Evolutionary conservation across 2,888 invertebrate species (phyloP).

Genomic region (Therioaphis trifolii): DNA sequence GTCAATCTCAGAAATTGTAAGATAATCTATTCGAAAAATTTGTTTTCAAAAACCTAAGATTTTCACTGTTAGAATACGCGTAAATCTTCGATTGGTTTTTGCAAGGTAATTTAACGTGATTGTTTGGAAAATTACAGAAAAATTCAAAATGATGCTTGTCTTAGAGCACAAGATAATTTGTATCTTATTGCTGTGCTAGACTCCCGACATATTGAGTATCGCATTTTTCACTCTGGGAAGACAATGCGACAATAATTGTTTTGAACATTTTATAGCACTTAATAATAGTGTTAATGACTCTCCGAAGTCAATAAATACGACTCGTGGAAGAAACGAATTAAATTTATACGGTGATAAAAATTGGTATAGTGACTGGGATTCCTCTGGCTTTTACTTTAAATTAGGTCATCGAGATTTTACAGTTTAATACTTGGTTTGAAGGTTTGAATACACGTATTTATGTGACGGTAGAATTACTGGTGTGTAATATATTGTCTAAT

Average conservation of each 20-base stretch:
- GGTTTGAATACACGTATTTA: background rate
- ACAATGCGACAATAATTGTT: background rate
- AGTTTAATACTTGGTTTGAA: background rate
- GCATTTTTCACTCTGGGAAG: background rate
- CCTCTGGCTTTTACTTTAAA: slow-evolving; percentile 4
- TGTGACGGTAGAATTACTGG: background rate
- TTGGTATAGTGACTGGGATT: background rate
- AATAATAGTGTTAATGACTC: background rate
- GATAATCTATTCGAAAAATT: too few relatives aligned
- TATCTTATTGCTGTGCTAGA: too few relatives aligned
- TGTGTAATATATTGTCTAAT: background rate
- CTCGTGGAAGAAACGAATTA: background rate
- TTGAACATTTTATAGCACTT: background rate
- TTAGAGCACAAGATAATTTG: too few relatives aligned
- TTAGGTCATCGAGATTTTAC: background rate
- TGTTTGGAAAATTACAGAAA: too few relatives aligned
- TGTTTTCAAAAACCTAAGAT: too few relatives aligned
- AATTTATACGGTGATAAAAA: background rate
- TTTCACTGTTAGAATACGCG: too few relatives aligned
- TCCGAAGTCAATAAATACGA: background rate
- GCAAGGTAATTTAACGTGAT: too few relatives aligned
- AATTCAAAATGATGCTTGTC: too few relatives aligned
- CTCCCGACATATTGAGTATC: too few relatives aligned
- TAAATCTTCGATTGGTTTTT: too few relatives aligned
- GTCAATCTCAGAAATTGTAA: too few relatives aligned